phyloP scores from a whole-genome alignment of 2,888 invertebrate species.

The Escarpia spicata region DNA sequence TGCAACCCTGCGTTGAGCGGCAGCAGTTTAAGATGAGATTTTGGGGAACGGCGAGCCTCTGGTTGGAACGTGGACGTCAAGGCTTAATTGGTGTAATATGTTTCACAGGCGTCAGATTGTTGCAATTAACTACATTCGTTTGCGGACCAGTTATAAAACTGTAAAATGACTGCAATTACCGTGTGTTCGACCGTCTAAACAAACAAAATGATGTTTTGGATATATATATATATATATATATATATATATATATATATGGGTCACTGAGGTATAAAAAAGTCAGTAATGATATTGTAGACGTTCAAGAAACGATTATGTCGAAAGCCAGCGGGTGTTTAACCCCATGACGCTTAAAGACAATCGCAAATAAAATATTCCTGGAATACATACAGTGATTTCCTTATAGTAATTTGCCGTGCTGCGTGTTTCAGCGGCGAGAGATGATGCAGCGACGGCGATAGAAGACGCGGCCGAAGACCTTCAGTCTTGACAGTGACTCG shows the following conservation, averaged over 20 bases:
- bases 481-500: slow-evolving; percentile 46
- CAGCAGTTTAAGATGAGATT: not conserved
- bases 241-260: too few species aligned
- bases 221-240: too few species aligned
- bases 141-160: not conserved
- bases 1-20: not conserved
- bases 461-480: slow-evolving; percentile 42
- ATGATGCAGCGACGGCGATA: slow-evolving; percentile 36
- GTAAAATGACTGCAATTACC: too few species aligned
- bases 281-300: too few species aligned
- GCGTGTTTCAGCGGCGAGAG: slow-evolving; percentile 13
- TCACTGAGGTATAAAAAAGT: too few species aligned
- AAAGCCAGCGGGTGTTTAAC: not conserved
- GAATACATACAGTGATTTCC: not conserved
- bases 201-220: too few species aligned
- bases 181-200: too few species aligned
- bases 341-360: not conserved
- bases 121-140: not conserved
- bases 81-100: not conserved
- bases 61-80: not conserved
- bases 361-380: not conserved
- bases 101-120: not conserved
- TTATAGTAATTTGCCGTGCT: not conserved
- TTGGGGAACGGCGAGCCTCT: not conserved
- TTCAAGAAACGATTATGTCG: too few species aligned